Evolutionary conservation across 2,888 invertebrate species (phyloP), one percentile per base, ranked within the genome.

Genomic region (Drosophila tripunctata): DNA sequence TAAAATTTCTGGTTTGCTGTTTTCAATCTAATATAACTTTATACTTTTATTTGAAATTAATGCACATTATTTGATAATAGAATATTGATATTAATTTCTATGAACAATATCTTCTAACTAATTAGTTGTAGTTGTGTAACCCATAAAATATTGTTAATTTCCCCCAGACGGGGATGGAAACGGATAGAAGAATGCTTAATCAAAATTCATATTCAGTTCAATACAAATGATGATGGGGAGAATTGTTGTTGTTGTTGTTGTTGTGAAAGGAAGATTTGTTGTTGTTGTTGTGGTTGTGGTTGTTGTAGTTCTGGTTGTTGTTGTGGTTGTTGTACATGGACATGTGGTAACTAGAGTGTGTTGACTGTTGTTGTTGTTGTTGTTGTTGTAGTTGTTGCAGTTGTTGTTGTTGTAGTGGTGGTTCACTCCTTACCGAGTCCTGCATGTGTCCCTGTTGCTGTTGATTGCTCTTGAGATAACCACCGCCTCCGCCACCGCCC

Each of bases 361-460:
- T 47, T 62, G 62, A 69, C 64, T 62, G 62, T 61, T 21, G 52
- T 45, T 27, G 41, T 51, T 15, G 47, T 47, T 30, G 63, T 44
- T n/a, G 47, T 45, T 14, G 55, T 30, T 38, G 43, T 19, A 43
- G n/a, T n/a, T n/a, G n/a, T n/a, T n/a, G n/a, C n/a, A n/a, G n/a
- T n/a, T n/a, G n/a, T n/a, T n/a, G n/a, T 66, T 7, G 56, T 35
- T 24, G 67, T 65, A 21, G 55, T 36, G 67, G 67, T 43, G 14
- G 69, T 67, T 54, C 60, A 50, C 61, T 65, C 67, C 90, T 89
- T 89, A 92, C 92, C 80, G 92, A 90, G 87, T 92, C 92, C 76
- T 91, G 92, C 83, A 91, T 83, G 75, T 92, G 92, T 66, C 89
- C 89, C 77, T 92, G 91, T 35, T 89, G 90, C 72, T 89, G 90